Conservation (phyloP, 2,113 vertebrate species). For the Salvelinus sp. region DNA sequence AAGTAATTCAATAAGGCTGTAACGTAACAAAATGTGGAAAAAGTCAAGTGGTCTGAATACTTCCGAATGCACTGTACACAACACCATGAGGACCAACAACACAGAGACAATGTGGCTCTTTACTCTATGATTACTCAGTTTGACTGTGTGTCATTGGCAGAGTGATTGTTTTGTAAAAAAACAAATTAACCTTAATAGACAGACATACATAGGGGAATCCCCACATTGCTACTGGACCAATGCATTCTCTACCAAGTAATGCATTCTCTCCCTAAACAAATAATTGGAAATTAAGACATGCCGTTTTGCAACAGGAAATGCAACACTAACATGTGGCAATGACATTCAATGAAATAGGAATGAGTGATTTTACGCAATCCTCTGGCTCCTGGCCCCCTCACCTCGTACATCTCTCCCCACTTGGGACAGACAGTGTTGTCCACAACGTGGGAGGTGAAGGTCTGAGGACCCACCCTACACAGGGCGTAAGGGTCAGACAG, state of each 20-base stretch:
- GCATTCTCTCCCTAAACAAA: too few relatives aligned
- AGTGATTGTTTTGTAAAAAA: too few relatives aligned
- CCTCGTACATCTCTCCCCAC: conserved; percentile 92
- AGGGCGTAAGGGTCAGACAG: conserved; percentile 91
- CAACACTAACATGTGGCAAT: neutral
- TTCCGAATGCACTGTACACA: neutral
- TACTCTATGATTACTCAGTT: too few relatives aligned
- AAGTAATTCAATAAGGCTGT: too few relatives aligned
- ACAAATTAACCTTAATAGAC: neutral
- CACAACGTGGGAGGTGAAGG: conserved; percentile 82
- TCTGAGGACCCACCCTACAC: conserved; percentile 87
- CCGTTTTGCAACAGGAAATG: neutral
- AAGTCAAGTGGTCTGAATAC: too few relatives aligned
- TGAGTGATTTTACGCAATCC: neutral
- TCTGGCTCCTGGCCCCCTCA: conserved; percentile 45
- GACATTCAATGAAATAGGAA: conserved; percentile 4
- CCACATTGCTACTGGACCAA: too few relatives aligned
- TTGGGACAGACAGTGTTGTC: conserved; percentile 83
- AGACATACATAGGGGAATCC: too few relatives aligned
- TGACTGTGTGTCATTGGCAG: too few relatives aligned
- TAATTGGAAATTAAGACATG: too few relatives aligned
- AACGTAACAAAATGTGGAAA: too few relatives aligned
- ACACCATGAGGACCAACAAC: conserved; percentile 45
- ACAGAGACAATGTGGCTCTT: neutral
- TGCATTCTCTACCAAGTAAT: too few relatives aligned